These are phyloP conservation scores for Acanthurus leucopareius DNA, from an alignment of 2,797 vertebrate species.

Conservation along the genomic window DNA sequence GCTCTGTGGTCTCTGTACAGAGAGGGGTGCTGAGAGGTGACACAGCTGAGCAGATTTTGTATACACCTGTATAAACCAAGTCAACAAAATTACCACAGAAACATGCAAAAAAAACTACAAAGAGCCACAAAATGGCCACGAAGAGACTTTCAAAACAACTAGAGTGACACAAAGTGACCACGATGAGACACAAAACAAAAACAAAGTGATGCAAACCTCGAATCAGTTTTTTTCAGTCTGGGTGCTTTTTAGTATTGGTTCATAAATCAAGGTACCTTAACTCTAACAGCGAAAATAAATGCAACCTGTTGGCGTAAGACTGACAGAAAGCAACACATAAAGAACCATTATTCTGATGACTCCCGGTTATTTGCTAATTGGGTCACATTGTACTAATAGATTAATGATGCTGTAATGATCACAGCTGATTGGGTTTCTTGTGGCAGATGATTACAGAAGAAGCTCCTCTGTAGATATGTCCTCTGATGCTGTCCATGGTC, in stretches of 20 bases:
- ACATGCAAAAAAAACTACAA: too few species aligned
- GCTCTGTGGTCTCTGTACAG: neutral
- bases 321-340: neutral
- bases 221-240: neutral
- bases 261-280: too few species aligned
- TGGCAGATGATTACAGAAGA: constrained; percentile 14
- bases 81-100: neutral
- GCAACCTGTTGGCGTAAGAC: neutral
- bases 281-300: neutral
- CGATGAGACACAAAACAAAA: neutral
- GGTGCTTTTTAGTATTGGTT: neutral
- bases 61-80: too few species aligned
- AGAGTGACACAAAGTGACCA: neutral
- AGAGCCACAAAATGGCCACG: too few species aligned
- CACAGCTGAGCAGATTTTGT: too few species aligned
- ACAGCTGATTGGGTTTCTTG: neutral
- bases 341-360: neutral
- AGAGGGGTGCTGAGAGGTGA: neutral
- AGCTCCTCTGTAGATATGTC: constrained; percentile 20
- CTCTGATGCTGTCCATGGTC: constrained; percentile 77
- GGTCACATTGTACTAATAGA: neutral
- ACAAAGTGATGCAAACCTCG: too few species aligned
- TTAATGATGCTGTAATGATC: neutral
- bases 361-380: constrained; percentile 15
- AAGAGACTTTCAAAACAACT: neutral